phyloP scores from a whole-genome alignment of 2,113 vertebrate genomes.

The Hippopotamus amphibius region DNA sequence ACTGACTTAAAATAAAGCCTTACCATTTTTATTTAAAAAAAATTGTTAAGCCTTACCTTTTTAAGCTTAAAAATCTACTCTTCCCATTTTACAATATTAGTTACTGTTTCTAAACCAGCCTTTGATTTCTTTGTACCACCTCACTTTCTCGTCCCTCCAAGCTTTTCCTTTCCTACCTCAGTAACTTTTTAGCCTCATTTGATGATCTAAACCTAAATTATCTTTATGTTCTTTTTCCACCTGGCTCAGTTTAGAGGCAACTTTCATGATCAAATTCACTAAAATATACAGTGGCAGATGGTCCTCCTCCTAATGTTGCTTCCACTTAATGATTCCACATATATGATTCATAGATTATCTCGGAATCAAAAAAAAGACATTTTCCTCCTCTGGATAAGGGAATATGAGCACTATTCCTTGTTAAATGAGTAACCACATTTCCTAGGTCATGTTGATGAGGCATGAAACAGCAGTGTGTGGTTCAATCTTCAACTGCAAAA shows the following conservation, averaged over 20 bases:
- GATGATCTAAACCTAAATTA: conserved; percentile 28
- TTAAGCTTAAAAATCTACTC: neutral
- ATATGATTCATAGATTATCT: conserved; percentile 52
- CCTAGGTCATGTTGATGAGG: neutral
- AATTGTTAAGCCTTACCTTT: neutral
- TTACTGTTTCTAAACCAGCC: conserved; percentile 15
- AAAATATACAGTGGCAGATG: conserved; percentile 56
- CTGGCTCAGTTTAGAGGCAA: conserved; percentile 12
- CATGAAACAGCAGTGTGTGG: neutral
- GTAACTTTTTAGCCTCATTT: neutral
- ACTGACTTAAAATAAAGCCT: conserved; percentile 7
- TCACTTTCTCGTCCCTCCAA: neutral
- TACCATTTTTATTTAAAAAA: neutral
- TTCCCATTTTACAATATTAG: neutral
- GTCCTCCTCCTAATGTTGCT: neutral
- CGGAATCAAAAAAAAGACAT: conserved; percentile 30
- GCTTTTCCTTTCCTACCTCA: conserved; percentile 5
- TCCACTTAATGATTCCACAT: conserved; percentile 2
- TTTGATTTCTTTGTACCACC: neutral
- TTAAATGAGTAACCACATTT: neutral
- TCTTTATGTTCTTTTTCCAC: neutral
- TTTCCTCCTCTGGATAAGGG: conserved; percentile 17
- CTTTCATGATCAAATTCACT: conserved; percentile 48
- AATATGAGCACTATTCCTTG: neutral
- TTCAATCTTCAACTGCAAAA: conserved; percentile 14